Evolutionary conservation across 2,888 invertebrate genomes (phyloP).

Genomic region (Thereva unica): DNA sequence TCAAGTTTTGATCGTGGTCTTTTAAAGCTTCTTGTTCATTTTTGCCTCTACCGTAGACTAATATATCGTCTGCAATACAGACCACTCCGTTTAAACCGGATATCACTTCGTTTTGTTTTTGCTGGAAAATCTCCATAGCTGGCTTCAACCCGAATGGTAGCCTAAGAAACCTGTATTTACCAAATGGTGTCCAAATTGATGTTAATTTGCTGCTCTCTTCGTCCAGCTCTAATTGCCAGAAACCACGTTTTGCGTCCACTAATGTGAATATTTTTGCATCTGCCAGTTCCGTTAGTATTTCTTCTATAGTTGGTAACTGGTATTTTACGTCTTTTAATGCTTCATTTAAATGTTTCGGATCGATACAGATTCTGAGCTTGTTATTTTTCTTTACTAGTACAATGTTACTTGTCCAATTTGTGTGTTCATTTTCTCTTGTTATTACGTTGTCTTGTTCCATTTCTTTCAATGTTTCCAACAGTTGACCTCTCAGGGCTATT

Average conservation of each 20-base stretch:
- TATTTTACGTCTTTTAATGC: constrained; percentile 41
- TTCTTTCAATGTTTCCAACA: no score
- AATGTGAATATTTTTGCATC: constrained; percentile 44
- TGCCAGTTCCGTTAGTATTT: constrained; percentile 42
- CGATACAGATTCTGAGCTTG: constrained; percentile 46
- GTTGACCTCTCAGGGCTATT: no score
- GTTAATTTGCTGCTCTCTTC: constrained; percentile 50
- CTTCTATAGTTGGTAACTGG: constrained; percentile 44
- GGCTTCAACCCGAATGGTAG: constrained; percentile 44
- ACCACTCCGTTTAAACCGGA: constrained; percentile 39
- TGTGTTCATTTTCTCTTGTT: no score
- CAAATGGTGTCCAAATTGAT: constrained; percentile 44
- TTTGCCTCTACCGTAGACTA: constrained; percentile 39
- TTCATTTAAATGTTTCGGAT: constrained; percentile 45
- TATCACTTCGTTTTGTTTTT: constrained; percentile 41
- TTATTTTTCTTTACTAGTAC: constrained; percentile 44
- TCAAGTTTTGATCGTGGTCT: constrained; percentile 44
- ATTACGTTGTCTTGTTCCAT: no score
- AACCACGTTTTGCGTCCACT: constrained; percentile 43
- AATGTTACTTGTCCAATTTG: no score
- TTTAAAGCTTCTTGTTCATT: constrained; percentile 38
- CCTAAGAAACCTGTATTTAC: constrained; percentile 37
- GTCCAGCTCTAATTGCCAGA: constrained; percentile 38
- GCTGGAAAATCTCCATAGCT: no score
- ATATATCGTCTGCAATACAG: constrained; percentile 43